Conservation (phyloP, 2,113 vertebrate genomes). For the Oophaga pumilio region DNA sequence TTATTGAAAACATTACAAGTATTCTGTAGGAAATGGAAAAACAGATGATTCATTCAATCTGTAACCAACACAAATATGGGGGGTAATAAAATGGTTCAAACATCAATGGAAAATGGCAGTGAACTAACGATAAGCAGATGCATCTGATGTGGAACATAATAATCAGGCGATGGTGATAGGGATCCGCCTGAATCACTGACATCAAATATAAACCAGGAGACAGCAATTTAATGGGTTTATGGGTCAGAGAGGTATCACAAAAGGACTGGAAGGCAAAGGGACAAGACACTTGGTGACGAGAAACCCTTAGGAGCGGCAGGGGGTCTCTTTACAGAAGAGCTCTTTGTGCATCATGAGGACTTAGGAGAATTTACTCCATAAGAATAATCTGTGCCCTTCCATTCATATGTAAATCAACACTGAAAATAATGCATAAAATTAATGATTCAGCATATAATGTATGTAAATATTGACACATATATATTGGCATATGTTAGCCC, state of each 20-base stretch:
- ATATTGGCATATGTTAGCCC: too few species aligned
- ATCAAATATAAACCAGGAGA: constrained; percentile 10
- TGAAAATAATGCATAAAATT: too few species aligned
- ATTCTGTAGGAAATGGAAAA: background rate
- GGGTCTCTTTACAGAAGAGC: background rate
- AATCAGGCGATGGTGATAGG: background rate
- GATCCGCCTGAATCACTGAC: constrained; percentile 1
- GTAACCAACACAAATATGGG: background rate
- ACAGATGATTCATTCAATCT: background rate
- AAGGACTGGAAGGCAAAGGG: background rate
- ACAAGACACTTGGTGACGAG: background rate
- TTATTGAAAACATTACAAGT: background rate
- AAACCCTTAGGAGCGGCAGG: constrained; percentile 1
- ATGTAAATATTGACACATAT: too few species aligned
- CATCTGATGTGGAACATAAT: constrained; percentile 3
- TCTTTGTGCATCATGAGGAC: background rate
- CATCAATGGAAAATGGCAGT: background rate
- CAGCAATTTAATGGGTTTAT: constrained; percentile 21
- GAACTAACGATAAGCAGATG: background rate
- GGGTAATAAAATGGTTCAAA: background rate
- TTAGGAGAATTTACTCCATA: background rate
- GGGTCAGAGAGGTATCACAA: constrained; percentile 16
- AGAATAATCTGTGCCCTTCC: too few species aligned
- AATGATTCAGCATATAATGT: too few species aligned
- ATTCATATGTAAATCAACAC: too few species aligned